These are phyloP conservation scores for Silurus meridionalis DNA, from an alignment of 2,113 vertebrate species.

Conservation along the genomic window DNA sequence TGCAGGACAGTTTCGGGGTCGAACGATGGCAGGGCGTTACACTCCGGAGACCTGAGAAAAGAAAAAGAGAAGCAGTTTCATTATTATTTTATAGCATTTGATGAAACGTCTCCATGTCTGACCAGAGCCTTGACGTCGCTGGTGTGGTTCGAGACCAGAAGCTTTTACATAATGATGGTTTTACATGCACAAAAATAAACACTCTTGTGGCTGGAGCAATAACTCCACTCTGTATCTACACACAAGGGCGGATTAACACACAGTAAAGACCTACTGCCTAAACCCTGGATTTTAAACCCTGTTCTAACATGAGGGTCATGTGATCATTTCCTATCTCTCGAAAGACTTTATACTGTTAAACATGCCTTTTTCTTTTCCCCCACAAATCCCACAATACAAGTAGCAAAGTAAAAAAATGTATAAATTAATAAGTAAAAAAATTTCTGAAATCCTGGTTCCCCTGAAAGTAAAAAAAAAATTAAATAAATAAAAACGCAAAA, in stretches of 20 bases:
- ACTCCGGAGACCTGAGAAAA: slow-evolving; percentile 80
- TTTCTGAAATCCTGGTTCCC: no score
- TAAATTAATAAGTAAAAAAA: no score
- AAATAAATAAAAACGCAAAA: no score
- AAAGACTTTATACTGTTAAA: no score
- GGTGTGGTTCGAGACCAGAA: not conserved
- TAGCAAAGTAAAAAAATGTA: no score
- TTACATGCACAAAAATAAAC: not conserved
- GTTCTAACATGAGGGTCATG: no score
- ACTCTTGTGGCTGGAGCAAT: not conserved
- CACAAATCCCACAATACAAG: no score
- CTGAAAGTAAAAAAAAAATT: no score
- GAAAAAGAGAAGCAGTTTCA: slow-evolving; percentile 22
- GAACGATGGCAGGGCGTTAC: slow-evolving; percentile 88
- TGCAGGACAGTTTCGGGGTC: slow-evolving; percentile 96
- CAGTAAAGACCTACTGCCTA: no score
- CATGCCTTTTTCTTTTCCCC: no score
- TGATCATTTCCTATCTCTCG: no score
- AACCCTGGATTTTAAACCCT: no score
- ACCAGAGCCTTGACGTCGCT: not conserved
- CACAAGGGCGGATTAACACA: not conserved
- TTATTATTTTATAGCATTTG: not conserved
- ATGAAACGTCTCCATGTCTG: not conserved
- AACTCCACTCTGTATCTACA: not conserved
- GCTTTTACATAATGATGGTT: not conserved